Evolutionary conservation across 2,888 invertebrate genomes (phyloP), one percentile per base, ranked within the genome.

Genomic region (Ophion obscuratus): DNA sequence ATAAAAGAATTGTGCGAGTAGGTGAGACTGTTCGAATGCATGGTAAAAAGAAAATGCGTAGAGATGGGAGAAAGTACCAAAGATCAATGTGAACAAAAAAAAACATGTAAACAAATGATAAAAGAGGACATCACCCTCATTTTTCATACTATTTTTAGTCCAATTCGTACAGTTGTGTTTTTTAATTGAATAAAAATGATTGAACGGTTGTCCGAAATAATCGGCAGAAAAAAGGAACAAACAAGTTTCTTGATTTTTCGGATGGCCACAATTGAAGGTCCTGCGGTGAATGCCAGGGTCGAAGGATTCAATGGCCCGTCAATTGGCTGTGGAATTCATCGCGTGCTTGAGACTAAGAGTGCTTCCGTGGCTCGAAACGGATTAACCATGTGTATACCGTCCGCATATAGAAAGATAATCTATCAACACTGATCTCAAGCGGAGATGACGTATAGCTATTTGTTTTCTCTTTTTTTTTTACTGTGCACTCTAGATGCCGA

Each of bases 311-410:
- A 61, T 61, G 61, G 57, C 14, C 27, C 27, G 53, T 31, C 57
- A 44, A 61, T 61, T 61, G 20, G 24, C 17, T 24, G 20, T 20
- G 61, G 20, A 61, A 61, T 61, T 20, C 11, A 9, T 24, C 61
- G 20, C 61, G 36, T 68, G 24, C 44, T 5, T 53, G 47, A 53
- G 66, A 31, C n/a, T 20, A 31, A 47, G 40, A 53, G 76, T 73
- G 40, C 53, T 27, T 10, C 27, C 44, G 62, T 31, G n/a, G 71
- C 67, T 27, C 67, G 62, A 61, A 59, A 24, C 27, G 57, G 62
- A 64, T 85, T 57, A 31, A 66, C 78, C 84, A 85, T 68, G 68
- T 85, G 84, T 83, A 31, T 36, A 57, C 31, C 40, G 64, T 61
- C 64, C 53, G 40, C 20, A 40, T 36, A 74, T 67, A 47, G 53